Evolutionary conservation across 2,797 vertebrate species (phyloP).

Genomic region (Chelidonichthys spinosus): DNA sequence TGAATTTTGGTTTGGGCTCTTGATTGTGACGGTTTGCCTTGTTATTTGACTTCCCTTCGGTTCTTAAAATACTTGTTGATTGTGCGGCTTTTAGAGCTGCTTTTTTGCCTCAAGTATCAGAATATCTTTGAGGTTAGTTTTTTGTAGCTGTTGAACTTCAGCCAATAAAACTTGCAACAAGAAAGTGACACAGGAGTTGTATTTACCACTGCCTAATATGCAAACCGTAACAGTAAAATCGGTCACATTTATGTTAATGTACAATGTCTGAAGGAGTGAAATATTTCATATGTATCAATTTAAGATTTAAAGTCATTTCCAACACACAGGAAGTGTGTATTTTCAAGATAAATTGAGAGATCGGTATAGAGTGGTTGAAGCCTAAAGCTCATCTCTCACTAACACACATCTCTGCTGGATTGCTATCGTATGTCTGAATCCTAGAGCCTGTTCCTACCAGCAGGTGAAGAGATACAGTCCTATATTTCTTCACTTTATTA

Average conservation of each 20-base stretch:
- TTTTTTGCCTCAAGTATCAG: background rate
- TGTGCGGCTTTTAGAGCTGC: background rate
- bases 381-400: slow-evolving; percentile 31
- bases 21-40: slow-evolving; percentile 18
- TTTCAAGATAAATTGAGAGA: slow-evolving; percentile 38
- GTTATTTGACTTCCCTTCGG: slow-evolving; percentile 28
- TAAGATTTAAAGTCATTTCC: slow-evolving; percentile 32
- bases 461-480: background rate
- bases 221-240: background rate
- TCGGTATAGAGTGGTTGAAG: background rate
- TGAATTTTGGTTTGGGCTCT: slow-evolving; percentile 51
- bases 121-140: background rate
- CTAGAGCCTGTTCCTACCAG: slow-evolving; percentile 14
- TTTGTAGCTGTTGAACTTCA: slow-evolving; percentile 11
- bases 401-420: slow-evolving; percentile 28
- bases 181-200: slow-evolving; percentile 2
- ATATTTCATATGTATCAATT: slow-evolving; percentile 26
- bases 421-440: slow-evolving; percentile 29
- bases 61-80: slow-evolving; percentile 15
- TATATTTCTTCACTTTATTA: slow-evolving; percentile 22
- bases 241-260: background rate
- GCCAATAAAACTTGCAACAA: slow-evolving; percentile 28
- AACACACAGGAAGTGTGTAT: slow-evolving; percentile 36
- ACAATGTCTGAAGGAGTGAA: background rate
- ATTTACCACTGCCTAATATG: background rate